These are phyloP conservation scores for Scomber japonicus DNA, from an alignment of 2,113 vertebrate genomes.

Conservation along the genomic window DNA sequence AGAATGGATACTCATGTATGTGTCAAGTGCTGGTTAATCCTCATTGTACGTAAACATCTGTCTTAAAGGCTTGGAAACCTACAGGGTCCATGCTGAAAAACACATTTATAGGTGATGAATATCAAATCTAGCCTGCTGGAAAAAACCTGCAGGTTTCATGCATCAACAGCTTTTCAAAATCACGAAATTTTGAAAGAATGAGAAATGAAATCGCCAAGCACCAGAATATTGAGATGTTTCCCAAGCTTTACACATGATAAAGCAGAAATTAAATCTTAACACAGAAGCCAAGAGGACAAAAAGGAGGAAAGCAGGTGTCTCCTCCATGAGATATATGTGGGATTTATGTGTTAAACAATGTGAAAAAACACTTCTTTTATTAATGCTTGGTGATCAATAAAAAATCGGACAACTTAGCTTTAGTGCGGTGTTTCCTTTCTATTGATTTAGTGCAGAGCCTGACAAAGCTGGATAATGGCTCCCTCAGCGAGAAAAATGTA, in stretches of 20 bases:
- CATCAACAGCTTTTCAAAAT: constrained; percentile 1
- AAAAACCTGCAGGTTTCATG: too few species aligned
- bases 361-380: neutral
- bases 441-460: constrained; percentile 1
- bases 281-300: neutral
- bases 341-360: constrained; percentile 1
- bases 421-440: constrained; percentile 13
- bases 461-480: constrained; percentile 18
- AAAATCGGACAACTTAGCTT: neutral
- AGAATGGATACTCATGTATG: neutral
- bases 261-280: neutral
- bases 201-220: neutral
- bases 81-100: neutral
- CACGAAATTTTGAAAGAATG: constrained; percentile 1
- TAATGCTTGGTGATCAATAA: neutral
- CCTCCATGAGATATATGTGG: neutral
- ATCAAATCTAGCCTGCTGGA: neutral
- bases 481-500: constrained; percentile 5
- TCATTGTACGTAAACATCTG: neutral
- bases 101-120: neutral
- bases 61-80: neutral
- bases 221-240: neutral
- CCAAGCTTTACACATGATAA: neutral
- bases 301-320: neutral
- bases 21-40: neutral